Percentiles rank a stretch among this genome's conserved stretches.
Conservation (phyloP, 2,888 invertebrate species). For the Volucella bombylans region DNA sequence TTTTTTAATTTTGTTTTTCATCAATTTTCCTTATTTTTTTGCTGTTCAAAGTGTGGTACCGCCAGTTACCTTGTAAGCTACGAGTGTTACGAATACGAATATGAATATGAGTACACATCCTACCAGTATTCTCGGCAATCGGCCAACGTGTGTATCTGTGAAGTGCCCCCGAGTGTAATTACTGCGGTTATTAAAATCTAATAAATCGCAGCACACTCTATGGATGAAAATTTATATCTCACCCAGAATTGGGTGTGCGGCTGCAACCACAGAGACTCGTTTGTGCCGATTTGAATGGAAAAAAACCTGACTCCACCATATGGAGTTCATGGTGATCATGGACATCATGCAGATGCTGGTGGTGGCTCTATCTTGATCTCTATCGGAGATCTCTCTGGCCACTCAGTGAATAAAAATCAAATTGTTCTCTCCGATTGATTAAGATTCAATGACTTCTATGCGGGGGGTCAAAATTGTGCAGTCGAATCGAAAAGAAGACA, state of each 20-base stretch:
- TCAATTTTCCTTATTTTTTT: too few relatives aligned
- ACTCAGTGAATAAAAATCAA: slow-evolving; percentile 39
- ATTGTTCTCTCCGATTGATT: slow-evolving; percentile 10
- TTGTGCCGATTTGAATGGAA: neutral
- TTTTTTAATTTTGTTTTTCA: neutral
- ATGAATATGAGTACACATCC: slow-evolving; percentile 16
- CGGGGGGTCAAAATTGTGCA: slow-evolving; percentile 13
- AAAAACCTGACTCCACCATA: slow-evolving; percentile 11
- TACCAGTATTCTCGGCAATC: slow-evolving; percentile 10
- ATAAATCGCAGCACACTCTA: slow-evolving; percentile 51
- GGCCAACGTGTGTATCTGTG: neutral
- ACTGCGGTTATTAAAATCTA: slow-evolving; percentile 63
- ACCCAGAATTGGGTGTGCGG: slow-evolving; percentile 44
- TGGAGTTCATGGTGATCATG: too few relatives aligned
- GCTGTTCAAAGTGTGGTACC: neutral
- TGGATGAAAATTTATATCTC: slow-evolving; percentile 50
- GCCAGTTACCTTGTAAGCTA: slow-evolving; percentile 16
- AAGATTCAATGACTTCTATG: slow-evolving; percentile 18
- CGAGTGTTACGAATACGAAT: neutral
- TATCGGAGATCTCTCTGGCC: slow-evolving; percentile 20
- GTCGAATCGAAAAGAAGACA: neutral
- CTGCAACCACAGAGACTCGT: slow-evolving; percentile 8
- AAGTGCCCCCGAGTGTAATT: slow-evolving; percentile 54
- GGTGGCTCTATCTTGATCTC: slow-evolving; percentile 12
- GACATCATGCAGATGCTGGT: neutral